phyloP scores from a whole-genome alignment of 2,888 invertebrate species.

The Glyphotaelius pellucidus region DNA sequence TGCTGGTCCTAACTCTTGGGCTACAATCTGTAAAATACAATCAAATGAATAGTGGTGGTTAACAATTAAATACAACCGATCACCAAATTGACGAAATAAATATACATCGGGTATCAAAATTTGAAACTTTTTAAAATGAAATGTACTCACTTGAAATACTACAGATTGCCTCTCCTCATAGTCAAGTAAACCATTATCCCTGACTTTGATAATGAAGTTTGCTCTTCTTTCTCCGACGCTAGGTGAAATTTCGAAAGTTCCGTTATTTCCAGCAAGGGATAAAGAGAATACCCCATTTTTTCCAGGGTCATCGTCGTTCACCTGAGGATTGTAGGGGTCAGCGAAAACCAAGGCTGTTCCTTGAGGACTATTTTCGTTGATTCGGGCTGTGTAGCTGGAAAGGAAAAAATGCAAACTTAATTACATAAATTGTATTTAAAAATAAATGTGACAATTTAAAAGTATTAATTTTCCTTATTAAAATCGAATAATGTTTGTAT shows the following conservation, averaged over 20 bases:
- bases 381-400: slow-evolving; percentile 84
- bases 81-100: not conserved
- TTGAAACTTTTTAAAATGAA: not conserved
- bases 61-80: not conserved
- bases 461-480: no score
- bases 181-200: slow-evolving; percentile 89
- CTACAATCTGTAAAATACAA: slow-evolving; percentile 80
- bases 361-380: slow-evolving; percentile 89
- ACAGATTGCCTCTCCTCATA: slow-evolving; percentile 89
- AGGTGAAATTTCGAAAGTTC: slow-evolving; percentile 92
- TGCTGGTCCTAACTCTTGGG: slow-evolving; percentile 87
- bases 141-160: slow-evolving; percentile 80
- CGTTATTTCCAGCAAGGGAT: slow-evolving; percentile 87
- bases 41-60: not conserved
- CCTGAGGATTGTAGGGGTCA: slow-evolving; percentile 84
- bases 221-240: slow-evolving; percentile 87
- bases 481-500: no score
- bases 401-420: slow-evolving; percentile 45
- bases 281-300: slow-evolving; percentile 90
- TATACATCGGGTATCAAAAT: not conserved
- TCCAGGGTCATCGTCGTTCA: slow-evolving; percentile 88
- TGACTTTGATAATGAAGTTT: slow-evolving; percentile 89
- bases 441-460: no score
- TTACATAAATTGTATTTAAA: not conserved
- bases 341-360: slow-evolving; percentile 86